Conservation (phyloP, 2,797 vertebrate genomes). For the Prionace glauca region DNA sequence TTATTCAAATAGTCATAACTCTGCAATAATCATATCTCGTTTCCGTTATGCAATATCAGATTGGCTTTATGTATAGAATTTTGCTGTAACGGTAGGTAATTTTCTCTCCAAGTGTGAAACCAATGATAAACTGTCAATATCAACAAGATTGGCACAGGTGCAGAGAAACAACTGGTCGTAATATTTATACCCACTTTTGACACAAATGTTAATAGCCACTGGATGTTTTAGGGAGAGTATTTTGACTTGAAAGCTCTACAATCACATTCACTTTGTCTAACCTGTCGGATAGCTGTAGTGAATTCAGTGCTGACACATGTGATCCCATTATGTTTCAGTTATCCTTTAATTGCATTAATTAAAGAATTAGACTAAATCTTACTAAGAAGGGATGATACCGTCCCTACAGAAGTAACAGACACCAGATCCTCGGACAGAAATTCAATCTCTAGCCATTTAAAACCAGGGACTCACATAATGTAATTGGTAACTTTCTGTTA, state of each 20-base stretch:
- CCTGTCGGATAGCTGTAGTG: not conserved
- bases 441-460: not conserved
- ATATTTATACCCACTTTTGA: not conserved
- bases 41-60: not conserved
- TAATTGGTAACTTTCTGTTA: not conserved
- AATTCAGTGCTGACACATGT: not conserved
- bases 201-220: not conserved
- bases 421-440: not conserved
- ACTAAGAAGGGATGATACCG: slow-evolving; percentile 8
- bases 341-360: slow-evolving; percentile 27
- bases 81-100: not conserved
- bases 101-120: not conserved
- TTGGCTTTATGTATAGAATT: not conserved
- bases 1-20: not conserved
- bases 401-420: not conserved
- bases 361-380: not conserved
- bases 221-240: not conserved
- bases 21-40: not conserved
- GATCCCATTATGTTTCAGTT: slow-evolving; percentile 19
- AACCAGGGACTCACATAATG: not conserved
- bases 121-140: not conserved
- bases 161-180: not conserved
- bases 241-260: not conserved
- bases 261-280: not conserved
- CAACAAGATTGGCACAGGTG: not conserved